Evolutionary conservation across 2,888 invertebrate species (phyloP), one percentile per base, ranked within the genome.

Genomic region (Amphipyra tragopoginis): DNA sequence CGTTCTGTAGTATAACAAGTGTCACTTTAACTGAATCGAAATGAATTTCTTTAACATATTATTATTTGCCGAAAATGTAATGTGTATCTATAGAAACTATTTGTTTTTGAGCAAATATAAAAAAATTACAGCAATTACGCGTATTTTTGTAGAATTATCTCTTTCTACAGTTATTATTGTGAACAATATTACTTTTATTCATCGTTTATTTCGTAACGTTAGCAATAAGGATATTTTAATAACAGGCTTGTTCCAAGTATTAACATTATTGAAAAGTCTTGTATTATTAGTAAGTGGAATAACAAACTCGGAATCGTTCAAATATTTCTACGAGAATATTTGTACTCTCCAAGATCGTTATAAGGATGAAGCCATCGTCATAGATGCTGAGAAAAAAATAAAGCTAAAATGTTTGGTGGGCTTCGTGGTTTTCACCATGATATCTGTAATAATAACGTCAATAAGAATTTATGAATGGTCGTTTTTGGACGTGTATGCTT

Each of bases 21-120:
- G 7, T 29, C 7, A 29, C 7, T 29, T 7, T 1, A n/a, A n/a
- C 29, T 29, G 29, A 29, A 5, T 21, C 29, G 47, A 47, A 48
- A 59, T 59, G 47, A 13, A 34, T 21, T 11, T 48, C 13, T 21
- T 51, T 10, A 9, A 21, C 21, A 51, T 4, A 29, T 33, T 58
- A 51, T 10, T 48, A 26, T 21, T 38, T 1, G 10, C 13, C 5
- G 56, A 56, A 56, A 56, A 56, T 48, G 2, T 49, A 0, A 49
- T 56, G 7, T 48, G 56, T 11, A 48, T 56, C 10, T 48, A 56
- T 39, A 56, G 56, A 56, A 56, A 56, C 11, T 56, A 34, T 13
- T 9, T 4, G 13, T 34, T 7, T 34, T 42, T 34, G 6, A 34
- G 21, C 14, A 42, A 42, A 9, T 21, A 7, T 56, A 9, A 3